These are phyloP conservation scores for Rhinatrema bivittatum DNA, from an alignment of 2,797 vertebrate species.

Conservation along the genomic window DNA sequence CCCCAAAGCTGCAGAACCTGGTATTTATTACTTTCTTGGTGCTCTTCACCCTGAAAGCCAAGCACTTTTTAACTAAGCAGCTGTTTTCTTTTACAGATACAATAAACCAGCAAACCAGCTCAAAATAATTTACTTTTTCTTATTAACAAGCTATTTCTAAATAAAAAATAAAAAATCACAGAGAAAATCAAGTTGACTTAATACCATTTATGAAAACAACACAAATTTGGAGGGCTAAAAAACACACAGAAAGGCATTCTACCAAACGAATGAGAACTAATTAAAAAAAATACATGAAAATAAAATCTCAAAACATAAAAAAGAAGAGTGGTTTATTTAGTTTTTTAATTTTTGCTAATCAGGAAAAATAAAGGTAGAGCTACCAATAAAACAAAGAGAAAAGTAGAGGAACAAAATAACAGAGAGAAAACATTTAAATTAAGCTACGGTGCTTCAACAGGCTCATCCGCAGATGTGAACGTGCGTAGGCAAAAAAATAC, in stretches of 20 bases:
- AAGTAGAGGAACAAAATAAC: slow-evolving; percentile 31
- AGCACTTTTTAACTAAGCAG: no score
- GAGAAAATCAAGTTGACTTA: slow-evolving; percentile 23
- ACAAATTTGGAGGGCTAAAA: slow-evolving; percentile 60
- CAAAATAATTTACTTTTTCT: no score
- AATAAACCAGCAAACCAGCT: no score
- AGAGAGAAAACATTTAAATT: slow-evolving; percentile 78
- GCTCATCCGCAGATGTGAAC: slow-evolving; percentile 96
- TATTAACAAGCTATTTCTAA: slow-evolving; percentile 10
- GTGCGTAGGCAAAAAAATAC: slow-evolving; percentile 91
- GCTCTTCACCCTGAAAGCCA: no score
- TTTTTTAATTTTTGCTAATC: slow-evolving; percentile 48
- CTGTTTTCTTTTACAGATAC: no score
- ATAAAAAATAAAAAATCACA: slow-evolving; percentile 16
- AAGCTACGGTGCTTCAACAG: slow-evolving; percentile 97
- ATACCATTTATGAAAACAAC: no score
- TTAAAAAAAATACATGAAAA: slow-evolving; percentile 40
- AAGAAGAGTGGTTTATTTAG: slow-evolving; percentile 22
- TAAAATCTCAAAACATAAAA: slow-evolving; percentile 23
- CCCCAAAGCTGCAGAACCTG: no score
- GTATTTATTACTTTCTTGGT: no score
- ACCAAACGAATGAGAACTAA: slow-evolving; percentile 58
- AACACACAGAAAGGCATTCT: slow-evolving; percentile 90
- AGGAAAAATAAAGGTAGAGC: slow-evolving; percentile 55
- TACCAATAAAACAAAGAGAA: slow-evolving; percentile 35